Percentiles rank a stretch among this genome's conserved stretches.
Evolutionary conservation across 2,888 invertebrate species (phyloP).

Genomic region (Aelia acuminata): DNA sequence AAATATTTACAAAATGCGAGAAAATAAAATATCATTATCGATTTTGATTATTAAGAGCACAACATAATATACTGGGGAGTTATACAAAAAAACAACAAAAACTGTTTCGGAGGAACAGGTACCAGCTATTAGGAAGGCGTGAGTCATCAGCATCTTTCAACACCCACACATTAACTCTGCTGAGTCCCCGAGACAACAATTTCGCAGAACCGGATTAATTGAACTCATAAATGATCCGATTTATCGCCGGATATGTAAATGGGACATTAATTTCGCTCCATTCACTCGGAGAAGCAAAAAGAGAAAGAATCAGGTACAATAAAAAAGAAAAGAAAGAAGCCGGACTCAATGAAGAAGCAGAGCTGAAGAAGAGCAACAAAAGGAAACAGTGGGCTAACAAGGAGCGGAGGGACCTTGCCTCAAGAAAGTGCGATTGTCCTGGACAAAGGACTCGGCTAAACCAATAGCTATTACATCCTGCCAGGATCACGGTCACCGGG

Average conservation of each 20-base stretch:
- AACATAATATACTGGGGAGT: not conserved
- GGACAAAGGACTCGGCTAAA: conserved; percentile 21
- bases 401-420: not conserved
- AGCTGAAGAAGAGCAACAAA: not conserved
- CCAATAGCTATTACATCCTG: conserved; percentile 7
- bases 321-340: not conserved
- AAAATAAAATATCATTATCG: no score
- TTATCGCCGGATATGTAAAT: conserved; percentile 40
- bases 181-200: not conserved
- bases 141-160: conserved; percentile 12
- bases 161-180: not conserved
- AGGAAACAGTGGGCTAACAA: not conserved
- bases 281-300: not conserved
- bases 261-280: conserved; percentile 16
- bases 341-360: not conserved
- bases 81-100: not conserved
- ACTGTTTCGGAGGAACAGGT: not conserved
- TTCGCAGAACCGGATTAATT: conserved; percentile 19
- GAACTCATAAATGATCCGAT: not conserved
- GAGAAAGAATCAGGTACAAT: not conserved
- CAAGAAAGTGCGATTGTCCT: not conserved
- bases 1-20: no score
- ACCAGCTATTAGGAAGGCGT: conserved; percentile 7
- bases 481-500: conserved; percentile 1
- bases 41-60: not conserved